Evolutionary conservation across 2,113 vertebrate genomes (phyloP), one percentile per base, ranked within the genome.

Genomic region (Papio anubis): DNA sequence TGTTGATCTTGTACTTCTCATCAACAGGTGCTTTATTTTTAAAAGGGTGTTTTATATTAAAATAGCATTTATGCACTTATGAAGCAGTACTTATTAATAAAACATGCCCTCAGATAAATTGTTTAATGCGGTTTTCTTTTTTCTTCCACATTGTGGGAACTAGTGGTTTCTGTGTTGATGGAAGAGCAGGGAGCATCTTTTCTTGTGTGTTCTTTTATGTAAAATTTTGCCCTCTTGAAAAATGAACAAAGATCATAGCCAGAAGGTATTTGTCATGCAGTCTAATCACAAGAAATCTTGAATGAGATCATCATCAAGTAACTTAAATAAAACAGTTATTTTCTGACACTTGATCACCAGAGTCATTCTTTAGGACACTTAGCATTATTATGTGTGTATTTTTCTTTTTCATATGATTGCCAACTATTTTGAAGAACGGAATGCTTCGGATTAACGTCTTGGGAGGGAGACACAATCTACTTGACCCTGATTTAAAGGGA

Each of bases 141-240:
- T 68, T 70, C 38, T 68, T 50, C n/a, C 35, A 40, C 4, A 0
- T 90, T 90, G 61, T 92, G 43, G 86, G 72, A 92, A 68, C 83
- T 94, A 61, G 61, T 94, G 92, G 87, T 93, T 83, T 87, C 55
- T 94, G 35, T 88, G 90, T 95, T 95, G 89, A 86, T 84, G 38
- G 61, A 89, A 68, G 80, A 88, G 89, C 89, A 92, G 97, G 94
- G 43, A 80, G 14, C 43, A 48, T 50, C 93, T 88, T 35, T 83
- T 82, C 86, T 52, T 64, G 50, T 90, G 57, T 92, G 94, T 72
- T 93, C 90, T 17, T 72, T 97, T n/a, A 43, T 82, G 76, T 13
- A 92, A 72, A 97, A 95, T 94, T 86, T 88, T 97, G 80, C 76
- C 40, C 72, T 96, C 86, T 96, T 97, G 80, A 81, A 90, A 94